phyloP scores from a whole-genome alignment of 2,888 invertebrate genomes.

The Gastrophysa polygoni region DNA sequence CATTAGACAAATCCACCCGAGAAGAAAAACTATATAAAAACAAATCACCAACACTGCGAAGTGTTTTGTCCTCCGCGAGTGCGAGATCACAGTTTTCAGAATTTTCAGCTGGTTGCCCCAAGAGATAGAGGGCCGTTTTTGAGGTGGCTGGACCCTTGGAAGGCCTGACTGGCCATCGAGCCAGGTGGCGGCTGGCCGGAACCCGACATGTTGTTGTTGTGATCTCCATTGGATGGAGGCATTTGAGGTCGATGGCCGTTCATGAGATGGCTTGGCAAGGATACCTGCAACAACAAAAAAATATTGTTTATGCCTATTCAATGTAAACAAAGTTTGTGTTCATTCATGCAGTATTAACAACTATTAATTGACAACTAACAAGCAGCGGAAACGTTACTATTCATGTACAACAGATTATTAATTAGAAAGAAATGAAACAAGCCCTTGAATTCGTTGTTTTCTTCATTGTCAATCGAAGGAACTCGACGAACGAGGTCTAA shows the following conservation, averaged over 20 bases:
- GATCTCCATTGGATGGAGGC: constrained; percentile 63
- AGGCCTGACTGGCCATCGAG: constrained; percentile 59
- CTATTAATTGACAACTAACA: too few species aligned
- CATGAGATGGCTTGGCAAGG: constrained; percentile 60
- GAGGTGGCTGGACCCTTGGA: constrained; percentile 60
- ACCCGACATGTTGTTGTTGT: constrained; percentile 73
- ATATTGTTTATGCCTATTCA: too few species aligned
- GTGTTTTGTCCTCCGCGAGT: too few species aligned
- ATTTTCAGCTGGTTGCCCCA: constrained; percentile 70
- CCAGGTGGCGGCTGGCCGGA: constrained; percentile 55
- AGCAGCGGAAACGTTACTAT: too few species aligned
- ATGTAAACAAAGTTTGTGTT: too few species aligned
- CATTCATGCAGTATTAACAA: too few species aligned
- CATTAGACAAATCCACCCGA: background rate
- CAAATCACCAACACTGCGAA: background rate
- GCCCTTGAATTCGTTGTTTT: too few species aligned
- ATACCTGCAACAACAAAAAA: constrained; percentile 47
- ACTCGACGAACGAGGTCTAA: too few species aligned
- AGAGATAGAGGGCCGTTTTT: constrained; percentile 61
- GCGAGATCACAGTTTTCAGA: constrained; percentile 33
- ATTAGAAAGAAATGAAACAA: too few species aligned
- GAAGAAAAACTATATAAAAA: too few species aligned
- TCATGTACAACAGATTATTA: too few species aligned
- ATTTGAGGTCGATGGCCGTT: constrained; percentile 59
- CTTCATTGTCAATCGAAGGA: too few species aligned